Evolutionary conservation across 2,797 vertebrate species (phyloP).

Genomic region (Microcaecilia unicolor): DNA sequence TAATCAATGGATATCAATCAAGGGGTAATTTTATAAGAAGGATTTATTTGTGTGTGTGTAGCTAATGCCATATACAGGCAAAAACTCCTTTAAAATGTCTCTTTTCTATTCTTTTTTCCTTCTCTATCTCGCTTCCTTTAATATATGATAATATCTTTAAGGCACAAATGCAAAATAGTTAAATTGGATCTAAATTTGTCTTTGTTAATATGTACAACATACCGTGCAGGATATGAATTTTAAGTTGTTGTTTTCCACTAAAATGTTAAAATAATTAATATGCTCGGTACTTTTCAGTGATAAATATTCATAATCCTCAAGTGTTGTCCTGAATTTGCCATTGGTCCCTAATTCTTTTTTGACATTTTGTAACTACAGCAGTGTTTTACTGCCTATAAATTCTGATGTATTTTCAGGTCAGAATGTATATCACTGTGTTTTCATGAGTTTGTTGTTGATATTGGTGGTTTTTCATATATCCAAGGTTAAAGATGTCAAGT

Average conservation of each 20-base stretch:
- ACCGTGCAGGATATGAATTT: slow-evolving; percentile 22
- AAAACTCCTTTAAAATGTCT: no score
- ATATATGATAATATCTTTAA: slow-evolving; percentile 16
- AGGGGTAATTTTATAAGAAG: no score
- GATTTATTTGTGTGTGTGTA: no score
- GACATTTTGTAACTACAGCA: not conserved
- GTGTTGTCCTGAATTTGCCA: not conserved
- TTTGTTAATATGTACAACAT: slow-evolving; percentile 33
- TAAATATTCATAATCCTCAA: slow-evolving; percentile 10
- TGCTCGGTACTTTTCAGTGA: slow-evolving; percentile 7
- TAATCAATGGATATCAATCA: no score
- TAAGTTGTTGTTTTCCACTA: slow-evolving; percentile 14
- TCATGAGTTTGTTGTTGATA: no score
- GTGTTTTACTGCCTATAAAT: not conserved
- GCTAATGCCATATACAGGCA: no score
- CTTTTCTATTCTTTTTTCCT: no score
- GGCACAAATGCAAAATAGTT: slow-evolving; percentile 22
- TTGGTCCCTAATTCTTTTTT: not conserved
- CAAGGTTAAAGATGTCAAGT: not conserved
- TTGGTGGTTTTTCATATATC: not conserved
- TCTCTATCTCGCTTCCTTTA: not conserved
- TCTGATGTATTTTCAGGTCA: not conserved
- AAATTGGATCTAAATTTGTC: slow-evolving; percentile 27
- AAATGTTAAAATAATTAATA: slow-evolving; percentile 31
- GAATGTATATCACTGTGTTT: not conserved